Conservation (phyloP, 1,140 invertebrate species). For the Belonocnema kinseyi region DNA sequence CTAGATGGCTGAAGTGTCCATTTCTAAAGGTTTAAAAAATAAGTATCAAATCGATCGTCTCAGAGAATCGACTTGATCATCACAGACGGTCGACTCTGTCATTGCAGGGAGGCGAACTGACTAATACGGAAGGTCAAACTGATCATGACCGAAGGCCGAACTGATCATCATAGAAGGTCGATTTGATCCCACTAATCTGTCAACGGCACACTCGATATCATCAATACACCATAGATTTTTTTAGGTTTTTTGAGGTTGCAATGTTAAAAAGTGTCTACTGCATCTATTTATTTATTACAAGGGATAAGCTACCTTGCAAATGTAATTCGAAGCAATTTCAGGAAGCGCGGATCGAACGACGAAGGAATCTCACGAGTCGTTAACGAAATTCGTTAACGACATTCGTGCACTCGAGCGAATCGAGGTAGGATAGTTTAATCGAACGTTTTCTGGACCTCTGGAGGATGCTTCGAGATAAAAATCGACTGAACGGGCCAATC, state of each 20-base stretch:
- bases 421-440: constrained; percentile 52
- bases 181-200: no score
- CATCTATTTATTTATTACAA: constrained; percentile 20
- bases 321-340: constrained; percentile 29
- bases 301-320: constrained; percentile 23
- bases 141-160: no score
- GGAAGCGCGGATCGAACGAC: constrained; percentile 23
- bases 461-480: constrained; percentile 24
- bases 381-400: constrained; percentile 63
- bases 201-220: no score
- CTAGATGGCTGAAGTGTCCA: no score
- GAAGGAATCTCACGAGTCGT: constrained; percentile 51
- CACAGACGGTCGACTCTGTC: no score
- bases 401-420: constrained; percentile 53
- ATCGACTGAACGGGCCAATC: constrained; percentile 30
- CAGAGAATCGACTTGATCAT: no score
- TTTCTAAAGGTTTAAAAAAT: no score
- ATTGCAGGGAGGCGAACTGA: no score
- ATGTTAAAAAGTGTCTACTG: neutral
- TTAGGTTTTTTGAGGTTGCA: neutral
- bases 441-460: constrained; percentile 44
- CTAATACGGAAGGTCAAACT: no score
- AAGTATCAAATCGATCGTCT: no score
- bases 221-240: no score
- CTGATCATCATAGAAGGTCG: no score